Base-by-base conservation (phyloP, 2,113 vertebrate genomes). In the Hippocampus guttulatus region DNA sequence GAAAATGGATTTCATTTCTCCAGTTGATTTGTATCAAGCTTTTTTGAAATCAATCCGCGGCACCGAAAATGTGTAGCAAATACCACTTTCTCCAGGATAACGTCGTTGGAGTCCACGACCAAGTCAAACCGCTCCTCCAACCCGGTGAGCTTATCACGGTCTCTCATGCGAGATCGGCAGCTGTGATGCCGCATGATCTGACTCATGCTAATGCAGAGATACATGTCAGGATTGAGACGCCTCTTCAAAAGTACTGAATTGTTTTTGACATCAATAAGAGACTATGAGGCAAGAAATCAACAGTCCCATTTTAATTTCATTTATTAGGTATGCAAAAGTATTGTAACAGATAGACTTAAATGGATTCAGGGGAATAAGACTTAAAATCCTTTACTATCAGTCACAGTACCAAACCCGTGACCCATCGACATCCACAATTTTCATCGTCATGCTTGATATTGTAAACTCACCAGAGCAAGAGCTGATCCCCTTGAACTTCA, bases 21-120 rank as follows among this genome's bases (percentile, higher is more conserved):
- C 7, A 58, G 47, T 72, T 71, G n/a, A 8, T 71, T 75, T 73
- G 27, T 16, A 38, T 18, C 10, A 55, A n/a, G 61, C 33, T 64
- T 61, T 54, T 10, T 3, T 2, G 33, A 11, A 21, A 55, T 15
- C 61, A 64, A 71, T 27, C 1, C 11, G 10, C 49, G 25, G 18
- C 20, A 57, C 23, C 12, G 4, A 9, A 61, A 51, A 62, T 2
- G 9, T 27, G 33, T 2, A 27, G 30, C 45, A 83, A 94, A 81
- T 91, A 98, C 97, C 94, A 95, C 97, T 95, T 91, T 92, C 86
- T 99, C 97, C 1, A 99, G 91, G 84, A 99, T 95, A 43, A 91
- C 71, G 0, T 99, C 97, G 0, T 98, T 99, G 12, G 96, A 91
- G 41, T 99, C 97, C 11, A 98, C 95, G 12, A 99, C 87, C 82